A percentile compares a stretch with the other conserved stretches of the same genome.
phyloP scores from a whole-genome alignment of 1,140 invertebrate genomes.

The Aphelenchoides avenae region DNA sequence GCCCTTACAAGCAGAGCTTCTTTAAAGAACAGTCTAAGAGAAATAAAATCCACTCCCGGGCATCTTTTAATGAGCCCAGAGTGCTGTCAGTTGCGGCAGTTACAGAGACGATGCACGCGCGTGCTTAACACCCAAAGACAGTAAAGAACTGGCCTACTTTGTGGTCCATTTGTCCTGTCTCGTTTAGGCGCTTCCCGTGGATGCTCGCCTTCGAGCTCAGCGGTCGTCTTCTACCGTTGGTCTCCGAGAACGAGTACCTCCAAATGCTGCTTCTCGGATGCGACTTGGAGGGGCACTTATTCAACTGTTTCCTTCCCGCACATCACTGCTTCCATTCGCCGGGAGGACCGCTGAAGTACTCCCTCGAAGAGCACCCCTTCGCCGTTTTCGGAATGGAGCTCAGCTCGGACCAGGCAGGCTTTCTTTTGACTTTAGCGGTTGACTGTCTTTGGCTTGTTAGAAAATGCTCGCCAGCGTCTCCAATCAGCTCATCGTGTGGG shows the following conservation, averaged over 20 bases:
- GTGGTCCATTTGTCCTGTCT: too few species aligned
- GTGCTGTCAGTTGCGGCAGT: too few species aligned
- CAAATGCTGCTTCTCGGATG: constrained; percentile 81
- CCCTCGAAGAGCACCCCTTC: constrained; percentile 73
- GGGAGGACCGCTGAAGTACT: constrained; percentile 93
- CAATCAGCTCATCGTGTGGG: constrained; percentile 94
- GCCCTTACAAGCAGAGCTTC: too few species aligned
- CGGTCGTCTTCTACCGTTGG: constrained; percentile 85
- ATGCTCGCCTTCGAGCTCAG: constrained; percentile 92
- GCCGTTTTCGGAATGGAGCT: constrained; percentile 31
- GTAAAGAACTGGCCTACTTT: too few species aligned
- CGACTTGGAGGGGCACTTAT: constrained; percentile 68
- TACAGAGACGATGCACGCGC: too few species aligned
- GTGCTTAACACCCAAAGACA: too few species aligned
- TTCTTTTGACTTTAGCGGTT: constrained; percentile 11
- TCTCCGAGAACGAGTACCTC: constrained; percentile 75
- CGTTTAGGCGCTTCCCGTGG: constrained; percentile 78
- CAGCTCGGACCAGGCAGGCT: constrained; percentile 10
- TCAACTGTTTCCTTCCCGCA: constrained; percentile 82
- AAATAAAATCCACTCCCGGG: too few species aligned
- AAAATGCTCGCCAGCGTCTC: constrained; percentile 92
- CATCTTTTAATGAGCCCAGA: too few species aligned
- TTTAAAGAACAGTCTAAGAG: too few species aligned
- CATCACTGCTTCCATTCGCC: constrained; percentile 94
- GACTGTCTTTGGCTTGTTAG: constrained; percentile 72